Evolutionary conservation across 1,140 invertebrate genomes (phyloP).

Genomic region (Andrena cerasifolii): DNA sequence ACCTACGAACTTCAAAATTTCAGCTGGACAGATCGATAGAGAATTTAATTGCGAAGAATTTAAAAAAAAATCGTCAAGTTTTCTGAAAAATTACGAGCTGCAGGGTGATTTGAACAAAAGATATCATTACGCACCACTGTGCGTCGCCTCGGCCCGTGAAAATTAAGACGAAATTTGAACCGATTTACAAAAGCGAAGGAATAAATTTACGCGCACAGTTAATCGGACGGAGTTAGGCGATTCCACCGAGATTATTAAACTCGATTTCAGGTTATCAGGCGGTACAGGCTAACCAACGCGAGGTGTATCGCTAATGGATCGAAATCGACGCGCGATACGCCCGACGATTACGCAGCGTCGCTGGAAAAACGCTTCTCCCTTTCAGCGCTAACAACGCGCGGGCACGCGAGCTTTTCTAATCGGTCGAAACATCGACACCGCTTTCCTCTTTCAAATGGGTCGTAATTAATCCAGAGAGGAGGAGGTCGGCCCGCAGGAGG

Average conservation of each 20-base stretch:
- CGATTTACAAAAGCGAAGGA: no score
- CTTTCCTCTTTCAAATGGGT: neutral
- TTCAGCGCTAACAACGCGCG: neutral
- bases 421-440: neutral
- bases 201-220: no score
- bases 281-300: neutral
- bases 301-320: neutral
- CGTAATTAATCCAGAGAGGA: neutral
- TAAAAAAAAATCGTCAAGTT: no score
- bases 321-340: neutral
- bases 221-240: no score
- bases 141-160: no score
- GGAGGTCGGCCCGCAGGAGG: neutral
- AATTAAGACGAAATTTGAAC: no score
- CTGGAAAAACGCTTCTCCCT: neutral
- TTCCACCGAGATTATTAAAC: neutral
- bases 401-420: conserved; percentile 11
- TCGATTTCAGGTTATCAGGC: neutral
- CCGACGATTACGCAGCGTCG: neutral
- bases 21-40: no score
- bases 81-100: no score
- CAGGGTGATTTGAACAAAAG: no score
- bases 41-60: no score
- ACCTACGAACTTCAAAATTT: no score
- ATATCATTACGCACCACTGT: no score